Base-by-base conservation (phyloP, 2,888 invertebrate species). In the Helicoverpa assulta region DNA sequence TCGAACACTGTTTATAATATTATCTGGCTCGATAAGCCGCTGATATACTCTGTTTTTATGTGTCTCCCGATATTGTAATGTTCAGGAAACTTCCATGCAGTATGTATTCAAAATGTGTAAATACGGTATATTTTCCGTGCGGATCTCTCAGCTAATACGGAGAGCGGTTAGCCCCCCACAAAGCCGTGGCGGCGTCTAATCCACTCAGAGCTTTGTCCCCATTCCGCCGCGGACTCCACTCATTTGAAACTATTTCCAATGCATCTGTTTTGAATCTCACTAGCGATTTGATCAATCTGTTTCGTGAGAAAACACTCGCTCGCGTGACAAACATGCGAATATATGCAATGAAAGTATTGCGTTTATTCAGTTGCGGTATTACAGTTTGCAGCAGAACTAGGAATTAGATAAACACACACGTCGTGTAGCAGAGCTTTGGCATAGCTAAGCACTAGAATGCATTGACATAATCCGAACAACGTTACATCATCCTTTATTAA, bases 211-310 rank as follows among this genome's bases (percentile, higher is more conserved):
- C 67, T 65, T 70, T 75, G 75, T 68, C 73, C 76, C 61, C 73
- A 66, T 73, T 82, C 73, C 67, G 53, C 67, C 16, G 57, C 63
- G 59, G 71, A 74, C 62, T 76, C 66, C 29, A 71, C 56, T 68
- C 59, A 77, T 69, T 70, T 69, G 55, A 59, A 81, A 82, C 76
- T 76, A 73, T 78, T 73, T 76, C 67, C 76, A 80, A 75, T 82
- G 79, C 82, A 77, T 64, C 77, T 80, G 67, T 69, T 84, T 82
- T 71, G 75, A 77, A 83, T 82, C 78, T 82, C 69, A 73, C 63
- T 53, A 47, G 63, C 29, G 58, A 67, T 65, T 64, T 70, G 58
- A 76, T 76, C 72, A 83, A 73, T 71, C 73, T 64, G 69, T 67
- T 56, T 73, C 58, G 37, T 56, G 57, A 52, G 58, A 51, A 67